Percentiles rank a stretch among this genome's conserved stretches.
Evolutionary conservation across 2,888 invertebrate species (phyloP).

Genomic region (Agonopterix arenella): DNA sequence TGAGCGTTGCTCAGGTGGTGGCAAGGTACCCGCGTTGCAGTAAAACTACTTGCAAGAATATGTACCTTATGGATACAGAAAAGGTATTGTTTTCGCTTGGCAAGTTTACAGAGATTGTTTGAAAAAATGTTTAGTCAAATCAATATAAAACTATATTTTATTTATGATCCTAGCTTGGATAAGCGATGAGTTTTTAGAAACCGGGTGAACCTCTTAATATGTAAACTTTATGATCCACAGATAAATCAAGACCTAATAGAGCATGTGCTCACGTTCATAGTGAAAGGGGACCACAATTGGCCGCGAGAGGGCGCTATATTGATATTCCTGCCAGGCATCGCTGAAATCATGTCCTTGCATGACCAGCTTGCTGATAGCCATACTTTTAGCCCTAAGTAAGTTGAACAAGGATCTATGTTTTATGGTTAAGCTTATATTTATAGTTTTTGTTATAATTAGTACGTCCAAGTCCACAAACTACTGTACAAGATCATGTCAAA

Average conservation of each 20-base stretch:
- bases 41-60: slow-evolving; percentile 81
- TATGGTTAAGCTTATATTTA: too few species aligned
- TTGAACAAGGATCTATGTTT: slow-evolving; percentile 1
- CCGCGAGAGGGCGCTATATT: slow-evolving; percentile 85
- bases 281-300: slow-evolving; percentile 81
- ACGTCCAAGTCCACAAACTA: too few species aligned
- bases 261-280: slow-evolving; percentile 81
- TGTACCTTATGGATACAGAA: slow-evolving; percentile 86
- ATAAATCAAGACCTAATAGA: slow-evolving; percentile 88
- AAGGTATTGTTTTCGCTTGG: slow-evolving; percentile 42
- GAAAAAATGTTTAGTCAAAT: too few species aligned
- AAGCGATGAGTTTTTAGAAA: too few species aligned
- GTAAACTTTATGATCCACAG: slow-evolving; percentile 27
- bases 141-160: too few species aligned
- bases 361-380: slow-evolving; percentile 81
- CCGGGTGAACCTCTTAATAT: too few species aligned
- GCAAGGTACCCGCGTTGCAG: slow-evolving; percentile 81
- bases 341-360: slow-evolving; percentile 84
- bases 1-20: slow-evolving; percentile 80
- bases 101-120: too few species aligned
- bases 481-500: too few species aligned
- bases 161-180: too few species aligned
- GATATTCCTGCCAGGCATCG: slow-evolving; percentile 87
- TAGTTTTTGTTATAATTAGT: too few species aligned
- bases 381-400: slow-evolving; percentile 78